A percentile compares a stretch with the other conserved stretches of the same genome.
These are phyloP conservation scores for Dendronephthya gigantea DNA, from an alignment of 64 coral and sea anemone genomes.

Conservation along the genomic window DNA sequence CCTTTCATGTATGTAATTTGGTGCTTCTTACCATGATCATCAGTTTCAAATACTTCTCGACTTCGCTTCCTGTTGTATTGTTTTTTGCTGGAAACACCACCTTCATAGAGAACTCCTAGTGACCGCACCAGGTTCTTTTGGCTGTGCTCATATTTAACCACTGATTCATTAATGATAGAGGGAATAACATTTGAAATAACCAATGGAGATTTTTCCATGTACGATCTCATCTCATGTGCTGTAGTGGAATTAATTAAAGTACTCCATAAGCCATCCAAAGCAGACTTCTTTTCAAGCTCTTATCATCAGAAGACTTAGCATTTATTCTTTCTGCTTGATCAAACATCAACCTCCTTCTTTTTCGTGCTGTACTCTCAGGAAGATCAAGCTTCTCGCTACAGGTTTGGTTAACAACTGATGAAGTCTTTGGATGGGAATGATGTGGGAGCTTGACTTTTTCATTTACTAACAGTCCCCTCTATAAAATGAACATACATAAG, in stretches of 20 bases:
- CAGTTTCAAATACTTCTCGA: neutral
- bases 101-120: neutral
- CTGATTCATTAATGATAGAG: neutral
- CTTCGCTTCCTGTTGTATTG: neutral
- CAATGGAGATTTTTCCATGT: neutral
- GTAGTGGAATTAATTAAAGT: neutral
- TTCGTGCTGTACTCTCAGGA: too few relatives aligned
- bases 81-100: neutral
- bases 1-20: neutral
- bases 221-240: neutral
- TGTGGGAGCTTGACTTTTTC: too few relatives aligned
- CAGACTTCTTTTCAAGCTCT: too few relatives aligned
- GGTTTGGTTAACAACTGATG: too few relatives aligned
- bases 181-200: neutral
- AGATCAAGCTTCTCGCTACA: too few relatives aligned
- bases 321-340: too few relatives aligned
- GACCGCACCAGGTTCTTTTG: neutral
- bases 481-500: too few relatives aligned
- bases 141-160: neutral
- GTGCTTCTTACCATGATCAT: neutral
- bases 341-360: too few relatives aligned
- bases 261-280: conserved; percentile 3
- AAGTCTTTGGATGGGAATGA: too few relatives aligned
- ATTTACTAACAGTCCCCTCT: too few relatives aligned
- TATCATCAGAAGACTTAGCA: too few relatives aligned